phyloP scores from a whole-genome alignment of 2,888 invertebrate genomes.

The Lochmaea crataegi region DNA sequence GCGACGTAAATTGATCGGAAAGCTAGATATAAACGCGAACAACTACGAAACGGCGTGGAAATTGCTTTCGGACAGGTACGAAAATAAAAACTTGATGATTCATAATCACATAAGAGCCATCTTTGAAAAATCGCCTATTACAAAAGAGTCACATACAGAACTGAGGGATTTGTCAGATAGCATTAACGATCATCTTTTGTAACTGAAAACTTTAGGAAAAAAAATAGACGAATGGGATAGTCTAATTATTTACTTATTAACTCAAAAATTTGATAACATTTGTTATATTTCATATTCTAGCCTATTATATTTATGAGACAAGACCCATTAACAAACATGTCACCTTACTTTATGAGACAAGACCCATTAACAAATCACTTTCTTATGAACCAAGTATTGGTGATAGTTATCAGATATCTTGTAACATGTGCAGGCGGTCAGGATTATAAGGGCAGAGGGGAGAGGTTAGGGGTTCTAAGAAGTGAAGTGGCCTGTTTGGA shows the following conservation, averaged over 20 bases:
- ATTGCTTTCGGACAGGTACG: constrained; percentile 16
- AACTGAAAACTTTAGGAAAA: constrained; percentile 26
- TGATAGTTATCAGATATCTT: no score
- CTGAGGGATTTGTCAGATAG: constrained; percentile 21
- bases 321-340: no score
- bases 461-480: no score
- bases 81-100: constrained; percentile 27
- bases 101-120: constrained; percentile 31
- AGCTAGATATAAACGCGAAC: constrained; percentile 15
- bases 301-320: constrained; percentile 21
- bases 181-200: constrained; percentile 17
- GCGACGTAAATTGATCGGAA: constrained; percentile 11
- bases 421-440: no score
- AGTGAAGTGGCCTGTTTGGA: no score
- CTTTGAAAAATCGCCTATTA: background rate
- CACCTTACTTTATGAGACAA: no score
- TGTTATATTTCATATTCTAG: no score
- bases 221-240: constrained; percentile 27
- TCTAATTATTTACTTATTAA: constrained; percentile 33
- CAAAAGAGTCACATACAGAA: constrained; percentile 18
- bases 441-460: no score
- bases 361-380: no score
- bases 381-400: no score
- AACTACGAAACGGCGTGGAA: constrained; percentile 29
- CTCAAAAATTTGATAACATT: constrained; percentile 35